Base-by-base conservation (phyloP, 2,888 invertebrate species). In the Monochamus alternatus region DNA sequence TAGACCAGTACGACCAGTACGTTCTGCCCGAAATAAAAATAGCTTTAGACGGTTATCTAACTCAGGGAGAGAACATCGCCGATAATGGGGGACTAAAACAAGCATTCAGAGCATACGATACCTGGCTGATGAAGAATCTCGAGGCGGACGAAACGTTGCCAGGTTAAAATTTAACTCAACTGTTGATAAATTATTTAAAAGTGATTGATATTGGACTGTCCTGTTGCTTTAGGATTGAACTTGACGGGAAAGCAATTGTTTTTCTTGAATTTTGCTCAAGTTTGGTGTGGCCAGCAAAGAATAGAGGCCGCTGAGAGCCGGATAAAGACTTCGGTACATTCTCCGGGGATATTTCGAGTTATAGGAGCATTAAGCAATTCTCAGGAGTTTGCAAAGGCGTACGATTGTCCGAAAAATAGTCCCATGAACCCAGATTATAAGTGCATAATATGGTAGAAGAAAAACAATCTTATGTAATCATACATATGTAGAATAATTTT, bases 1-100 rank as follows among this genome's bases (percentile, higher is more conserved):
- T 96, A 86, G 94, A 97, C 79, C 98, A 97, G 86, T 97, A 97
- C 84, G 93, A 94, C 69, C 93, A 92, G 81, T 98, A 96, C 84
- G 91, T 93, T 0, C 93, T 98, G 3, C 92, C 94, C 0, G 96
- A 96, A 85, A 94, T 96, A 66, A 93, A 93, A 80, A 92, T 95
- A 88, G 91, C 93, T 32, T 90, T 96, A 7, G 94, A 96, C 83
- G 95, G 96, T 1, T 90, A 93, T 73, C 94, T 93, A 84, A 98
- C 98, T 0, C 89, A 93, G 90, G 96, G 96, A 1, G 98, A 98
- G 89, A 98, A 98, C 86, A 98, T 98, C 84, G 98, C 98, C 0
- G 98, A 98, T 87, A 98, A 98, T 86, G 98, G 98, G 38, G 98
- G 98, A 0, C 92, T 98, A 70, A 97, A 98, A 85, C 96, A 98